Conservation (phyloP, 2,113 vertebrate genomes). For the Caracal caracal region DNA sequence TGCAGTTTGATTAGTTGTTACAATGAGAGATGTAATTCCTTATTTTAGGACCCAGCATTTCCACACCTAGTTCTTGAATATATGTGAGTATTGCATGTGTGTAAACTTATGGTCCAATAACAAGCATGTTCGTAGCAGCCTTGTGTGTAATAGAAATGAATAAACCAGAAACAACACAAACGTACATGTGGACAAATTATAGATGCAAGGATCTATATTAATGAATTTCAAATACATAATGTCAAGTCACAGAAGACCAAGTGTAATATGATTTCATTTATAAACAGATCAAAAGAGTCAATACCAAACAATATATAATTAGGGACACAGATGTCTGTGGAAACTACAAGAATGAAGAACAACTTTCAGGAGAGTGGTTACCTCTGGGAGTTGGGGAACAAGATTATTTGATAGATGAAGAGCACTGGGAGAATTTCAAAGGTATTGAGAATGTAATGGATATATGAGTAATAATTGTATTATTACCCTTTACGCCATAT, state of each 20-base stretch:
- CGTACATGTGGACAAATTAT: not conserved
- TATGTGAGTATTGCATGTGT: not conserved
- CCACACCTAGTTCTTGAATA: not conserved
- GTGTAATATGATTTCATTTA: not conserved
- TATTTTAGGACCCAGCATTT: not conserved
- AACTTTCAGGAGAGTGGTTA: not conserved
- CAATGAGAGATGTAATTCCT: not conserved
- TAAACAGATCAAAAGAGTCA: not conserved
- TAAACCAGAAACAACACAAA: not conserved
- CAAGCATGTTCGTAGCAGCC: not conserved
- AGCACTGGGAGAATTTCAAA: not conserved
- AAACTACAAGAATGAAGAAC: not conserved
- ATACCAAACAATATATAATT: not conserved
- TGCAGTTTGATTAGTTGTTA: not conserved
- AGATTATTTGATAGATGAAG: not conserved
- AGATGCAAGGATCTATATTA: not conserved
- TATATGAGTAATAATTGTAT: not conserved
- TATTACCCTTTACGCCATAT: not conserved
- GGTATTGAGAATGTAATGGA: not conserved
- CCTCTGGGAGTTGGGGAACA: not conserved
- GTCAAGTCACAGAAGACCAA: not conserved
- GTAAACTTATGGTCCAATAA: not conserved
- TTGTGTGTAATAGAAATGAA: not conserved
- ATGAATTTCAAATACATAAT: not conserved
- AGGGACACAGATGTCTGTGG: not conserved